Percentiles rank a stretch among this genome's conserved stretches.
These are phyloP conservation scores for Tachysurus fulvidraco DNA, from an alignment of 2,113 vertebrate species.

Conservation along the genomic window DNA sequence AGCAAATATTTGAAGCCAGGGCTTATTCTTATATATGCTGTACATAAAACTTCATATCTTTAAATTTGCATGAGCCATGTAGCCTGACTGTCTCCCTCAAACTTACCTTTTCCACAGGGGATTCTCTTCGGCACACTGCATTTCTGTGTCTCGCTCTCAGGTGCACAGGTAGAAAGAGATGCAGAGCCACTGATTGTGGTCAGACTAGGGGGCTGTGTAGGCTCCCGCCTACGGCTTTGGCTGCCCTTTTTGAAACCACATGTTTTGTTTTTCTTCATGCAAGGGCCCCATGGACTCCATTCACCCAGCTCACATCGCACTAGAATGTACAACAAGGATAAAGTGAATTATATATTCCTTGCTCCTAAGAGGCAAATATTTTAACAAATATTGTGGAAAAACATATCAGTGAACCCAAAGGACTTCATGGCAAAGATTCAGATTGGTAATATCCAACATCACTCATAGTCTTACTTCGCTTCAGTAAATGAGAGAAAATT, in stretches of 20 bases:
- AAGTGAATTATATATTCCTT: neutral
- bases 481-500: constrained; percentile 17
- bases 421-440: constrained; percentile 23
- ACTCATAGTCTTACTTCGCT: constrained; percentile 51
- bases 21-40: neutral
- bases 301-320: constrained; percentile 91
- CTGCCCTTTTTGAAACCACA: constrained; percentile 94
- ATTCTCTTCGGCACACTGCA: constrained; percentile 81
- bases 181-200: constrained; percentile 60
- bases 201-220: constrained; percentile 72
- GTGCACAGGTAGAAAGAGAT: constrained; percentile 72
- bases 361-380: neutral
- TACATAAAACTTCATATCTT: constrained; percentile 29
- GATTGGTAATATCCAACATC: constrained; percentile 36
- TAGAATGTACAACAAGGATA: constrained; percentile 53
- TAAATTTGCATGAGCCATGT: neutral
- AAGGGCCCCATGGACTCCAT: constrained; percentile 90
- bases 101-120: constrained; percentile 81
- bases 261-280: constrained; percentile 89
- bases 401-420: constrained; percentile 34
- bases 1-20: constrained; percentile 28
- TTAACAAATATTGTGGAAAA: constrained; percentile 37
- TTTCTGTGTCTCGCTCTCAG: constrained; percentile 80
- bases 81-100: neutral
- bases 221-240: constrained; percentile 78